Conservation (phyloP, 2,888 invertebrate species). For the Prosapia bicincta region DNA sequence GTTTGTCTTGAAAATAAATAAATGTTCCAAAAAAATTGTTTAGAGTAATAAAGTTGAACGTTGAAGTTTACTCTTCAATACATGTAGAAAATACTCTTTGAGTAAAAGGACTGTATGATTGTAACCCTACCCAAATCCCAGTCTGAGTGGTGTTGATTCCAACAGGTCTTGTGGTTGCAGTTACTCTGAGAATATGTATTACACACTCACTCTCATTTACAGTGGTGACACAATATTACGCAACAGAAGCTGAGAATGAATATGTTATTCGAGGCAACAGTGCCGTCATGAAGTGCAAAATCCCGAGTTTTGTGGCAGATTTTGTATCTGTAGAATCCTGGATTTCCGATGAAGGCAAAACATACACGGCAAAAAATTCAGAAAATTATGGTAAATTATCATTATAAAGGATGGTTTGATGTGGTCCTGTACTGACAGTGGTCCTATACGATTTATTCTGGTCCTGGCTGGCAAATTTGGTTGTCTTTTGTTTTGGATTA, state of each 20-base stretch:
- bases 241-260: slow-evolving; percentile 83
- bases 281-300: slow-evolving; percentile 84
- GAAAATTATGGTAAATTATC: slow-evolving; percentile 15
- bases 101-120: background rate
- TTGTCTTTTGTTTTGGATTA: background rate
- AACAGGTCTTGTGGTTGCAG: background rate
- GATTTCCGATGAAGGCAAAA: slow-evolving; percentile 76
- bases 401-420: background rate
- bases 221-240: slow-evolving; percentile 80
- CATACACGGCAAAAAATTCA: slow-evolving; percentile 52
- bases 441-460: background rate
- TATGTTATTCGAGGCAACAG: slow-evolving; percentile 88
- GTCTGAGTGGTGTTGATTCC: background rate
- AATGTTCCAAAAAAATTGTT: no score
- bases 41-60: no score
- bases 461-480: background rate
- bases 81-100: background rate
- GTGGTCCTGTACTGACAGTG: background rate
- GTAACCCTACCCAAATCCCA: background rate
- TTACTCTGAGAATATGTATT: background rate
- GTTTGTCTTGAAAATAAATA: no score
- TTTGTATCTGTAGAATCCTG: slow-evolving; percentile 84
- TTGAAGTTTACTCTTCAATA: no score
- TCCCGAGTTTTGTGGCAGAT: slow-evolving; percentile 91
- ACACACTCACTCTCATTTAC: slow-evolving; percentile 35